phyloP scores from a whole-genome alignment of 2,113 vertebrate species.

The Condylura cristata region DNA sequence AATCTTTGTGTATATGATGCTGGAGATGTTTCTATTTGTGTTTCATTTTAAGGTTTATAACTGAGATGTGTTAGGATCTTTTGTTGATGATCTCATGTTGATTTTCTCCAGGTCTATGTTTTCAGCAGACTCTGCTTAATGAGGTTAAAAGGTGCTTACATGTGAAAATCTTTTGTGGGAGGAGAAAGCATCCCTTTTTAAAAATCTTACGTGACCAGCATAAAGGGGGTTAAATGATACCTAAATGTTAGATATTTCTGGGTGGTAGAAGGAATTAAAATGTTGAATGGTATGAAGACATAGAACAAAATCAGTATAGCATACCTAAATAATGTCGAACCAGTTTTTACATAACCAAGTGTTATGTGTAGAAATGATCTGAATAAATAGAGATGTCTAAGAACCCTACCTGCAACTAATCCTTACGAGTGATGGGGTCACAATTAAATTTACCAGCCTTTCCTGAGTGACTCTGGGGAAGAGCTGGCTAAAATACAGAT shows the following conservation, averaged over 20 bases:
- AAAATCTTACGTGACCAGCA: background rate
- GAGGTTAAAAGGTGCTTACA: background rate
- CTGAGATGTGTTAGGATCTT: background rate
- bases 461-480: constrained; percentile 69
- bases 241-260: background rate
- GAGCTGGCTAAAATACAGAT: constrained; percentile 77
- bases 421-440: background rate
- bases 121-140: background rate
- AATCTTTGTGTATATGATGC: background rate
- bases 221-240: background rate
- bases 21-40: background rate
- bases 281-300: background rate
- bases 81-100: background rate
- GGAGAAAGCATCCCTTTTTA: background rate
- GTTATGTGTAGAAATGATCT: background rate
- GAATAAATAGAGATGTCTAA: background rate
- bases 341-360: background rate
- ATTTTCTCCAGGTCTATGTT: background rate
- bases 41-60: background rate
- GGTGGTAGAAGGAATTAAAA: background rate
- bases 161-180: background rate
- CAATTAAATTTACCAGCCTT: background rate
- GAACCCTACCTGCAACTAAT: background rate
- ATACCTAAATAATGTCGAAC: background rate
- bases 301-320: background rate